A percentile compares a stretch with the other conserved stretches of the same genome.
Conservation (phyloP, 2,113 vertebrate genomes). For the Crotophaga sulcirostris region DNA sequence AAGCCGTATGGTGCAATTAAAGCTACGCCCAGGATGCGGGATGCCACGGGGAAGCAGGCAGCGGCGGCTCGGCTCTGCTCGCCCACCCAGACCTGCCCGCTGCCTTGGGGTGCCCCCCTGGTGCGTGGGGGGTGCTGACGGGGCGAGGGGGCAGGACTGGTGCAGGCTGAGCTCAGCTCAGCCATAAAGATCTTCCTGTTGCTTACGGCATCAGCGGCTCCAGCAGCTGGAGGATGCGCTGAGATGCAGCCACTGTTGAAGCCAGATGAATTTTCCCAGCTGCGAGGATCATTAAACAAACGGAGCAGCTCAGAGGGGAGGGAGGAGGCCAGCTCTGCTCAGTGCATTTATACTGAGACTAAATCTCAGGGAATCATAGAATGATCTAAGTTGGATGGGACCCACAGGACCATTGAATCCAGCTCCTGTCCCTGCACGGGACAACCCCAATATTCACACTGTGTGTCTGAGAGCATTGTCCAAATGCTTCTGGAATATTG, state of each 20-base stretch:
- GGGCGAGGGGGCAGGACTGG: accelerated
- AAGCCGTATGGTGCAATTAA: neutral
- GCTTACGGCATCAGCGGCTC: neutral
- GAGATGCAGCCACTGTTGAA: neutral
- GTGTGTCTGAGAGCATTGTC: no score
- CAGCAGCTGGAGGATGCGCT: neutral
- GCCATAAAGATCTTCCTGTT: neutral
- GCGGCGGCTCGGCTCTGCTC: neutral
- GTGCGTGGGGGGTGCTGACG: accelerated
- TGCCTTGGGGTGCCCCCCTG: accelerated
- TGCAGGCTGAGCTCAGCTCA: neutral
- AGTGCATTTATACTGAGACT: accelerated
- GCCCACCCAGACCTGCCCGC: accelerated
- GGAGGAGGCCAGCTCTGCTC: neutral
- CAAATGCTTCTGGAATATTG: no score
- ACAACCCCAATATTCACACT: no score
- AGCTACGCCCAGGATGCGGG: neutral
- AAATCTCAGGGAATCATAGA: neutral
- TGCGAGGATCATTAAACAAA: neutral
- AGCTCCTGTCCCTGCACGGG: neutral
- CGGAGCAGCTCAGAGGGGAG: neutral
- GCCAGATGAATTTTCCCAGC: neutral
- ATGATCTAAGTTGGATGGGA: no score
- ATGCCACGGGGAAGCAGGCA: neutral
- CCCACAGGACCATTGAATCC: no score